Evolutionary conservation across 2,797 vertebrate genomes (phyloP).

Genomic region (Syndactyla subalaris): DNA sequence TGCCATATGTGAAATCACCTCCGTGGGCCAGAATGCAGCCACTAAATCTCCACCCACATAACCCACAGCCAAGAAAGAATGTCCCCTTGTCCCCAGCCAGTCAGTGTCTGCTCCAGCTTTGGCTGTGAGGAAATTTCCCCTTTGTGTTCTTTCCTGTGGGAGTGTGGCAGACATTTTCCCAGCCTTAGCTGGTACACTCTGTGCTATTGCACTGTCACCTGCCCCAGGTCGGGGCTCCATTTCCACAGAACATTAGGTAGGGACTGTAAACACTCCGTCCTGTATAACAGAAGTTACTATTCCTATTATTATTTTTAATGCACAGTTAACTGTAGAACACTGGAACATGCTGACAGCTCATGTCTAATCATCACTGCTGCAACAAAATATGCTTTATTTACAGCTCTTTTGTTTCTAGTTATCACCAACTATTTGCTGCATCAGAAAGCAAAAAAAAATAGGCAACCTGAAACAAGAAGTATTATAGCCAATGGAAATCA

Average conservation of each 20-base stretch:
- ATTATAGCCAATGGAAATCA: neutral
- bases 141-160: neutral
- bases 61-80: neutral
- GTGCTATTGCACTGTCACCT: neutral
- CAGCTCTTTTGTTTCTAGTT: slow-evolving; percentile 45
- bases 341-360: slow-evolving; percentile 4
- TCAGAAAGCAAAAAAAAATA: neutral
- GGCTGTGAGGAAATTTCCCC: neutral
- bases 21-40: neutral
- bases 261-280: neutral
- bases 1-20: neutral
- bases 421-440: slow-evolving; percentile 20
- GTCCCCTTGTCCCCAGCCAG: no score
- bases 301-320: slow-evolving; percentile 48
- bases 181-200: rapidly evolving
- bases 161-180: neutral
- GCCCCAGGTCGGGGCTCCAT: neutral
- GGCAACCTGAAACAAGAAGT: slow-evolving; percentile 4
- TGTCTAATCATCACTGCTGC: neutral
- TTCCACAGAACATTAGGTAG: neutral
- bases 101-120: neutral
- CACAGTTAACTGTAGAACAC: slow-evolving; percentile 24
- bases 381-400: slow-evolving; percentile 22
- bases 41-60: neutral
- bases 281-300: slow-evolving; percentile 39